Evolutionary conservation across 2,113 vertebrate species (phyloP), one percentile per base, ranked within the genome.

Genomic region (Pipa parva): DNA sequence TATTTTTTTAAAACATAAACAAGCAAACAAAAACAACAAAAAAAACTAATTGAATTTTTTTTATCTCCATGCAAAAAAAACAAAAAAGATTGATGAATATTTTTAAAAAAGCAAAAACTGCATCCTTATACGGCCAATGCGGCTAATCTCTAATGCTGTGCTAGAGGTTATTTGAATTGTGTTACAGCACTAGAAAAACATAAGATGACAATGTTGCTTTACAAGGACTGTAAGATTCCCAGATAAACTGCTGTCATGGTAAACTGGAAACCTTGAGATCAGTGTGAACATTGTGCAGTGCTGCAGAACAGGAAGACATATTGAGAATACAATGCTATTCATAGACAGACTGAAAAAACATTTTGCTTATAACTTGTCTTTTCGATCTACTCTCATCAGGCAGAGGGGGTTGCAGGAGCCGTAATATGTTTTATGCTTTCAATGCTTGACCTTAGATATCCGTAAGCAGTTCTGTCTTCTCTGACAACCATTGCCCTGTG

Each of bases 401-500:
- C 27, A 31, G 13, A 24, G 6, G 46, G 13, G 2, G 49, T 9
- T 33, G 5, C 65, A 77, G 59, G 52, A 15, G 0, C 26, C 10
- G 3, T 33, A 59, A 66, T 18, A 37, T 60, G 4, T 42, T 73
- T 66, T 66, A 17, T 57, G 59, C 65, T 72, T 9, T 29, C 68
- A 21, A 39, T 49, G 15, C 1, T 72, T 72, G 68, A 72, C 71
- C 42, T 39, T 7, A 12, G 22, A 9, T 0, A 1, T 56, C 22
- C 2, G 50, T 59, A 15, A 74, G 63, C 4, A 39, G n/a, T 51
- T 70, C 33, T 42, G 37, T 42, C 24, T 2, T 37, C 74, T 75
- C 42, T 54, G 18, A 63, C 2, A 50, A 42, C 68, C 59, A 13
- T 48, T 56, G 11, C 63, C 71, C 42, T 59, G 71, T 27, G 69